Evolutionary conservation across 1,140 invertebrate species (phyloP).

Genomic region (Papilio polyxenes): DNA sequence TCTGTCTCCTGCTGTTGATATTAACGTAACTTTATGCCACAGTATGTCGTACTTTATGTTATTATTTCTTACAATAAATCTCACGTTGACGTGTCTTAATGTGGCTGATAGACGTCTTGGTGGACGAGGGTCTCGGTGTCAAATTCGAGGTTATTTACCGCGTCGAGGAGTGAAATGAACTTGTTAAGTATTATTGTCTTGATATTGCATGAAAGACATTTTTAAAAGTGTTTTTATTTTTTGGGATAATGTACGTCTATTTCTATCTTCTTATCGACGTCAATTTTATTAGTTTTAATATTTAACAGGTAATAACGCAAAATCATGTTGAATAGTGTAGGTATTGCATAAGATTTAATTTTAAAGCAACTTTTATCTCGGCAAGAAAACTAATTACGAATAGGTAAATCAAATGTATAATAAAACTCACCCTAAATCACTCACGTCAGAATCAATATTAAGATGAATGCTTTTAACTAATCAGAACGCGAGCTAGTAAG

Average conservation of each 20-base stretch:
- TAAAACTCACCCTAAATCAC: constrained; percentile 10
- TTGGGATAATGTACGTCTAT: too few species aligned
- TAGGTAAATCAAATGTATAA: not conserved
- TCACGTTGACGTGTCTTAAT: constrained; percentile 11
- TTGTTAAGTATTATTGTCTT: not conserved
- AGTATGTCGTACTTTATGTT: constrained; percentile 16
- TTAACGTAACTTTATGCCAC: constrained; percentile 20
- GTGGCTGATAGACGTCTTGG: not conserved
- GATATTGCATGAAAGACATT: not conserved
- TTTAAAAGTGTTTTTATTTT: too few species aligned
- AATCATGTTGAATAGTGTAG: not conserved
- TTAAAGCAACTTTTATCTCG: not conserved
- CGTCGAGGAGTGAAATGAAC: not conserved
- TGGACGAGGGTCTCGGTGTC: constrained; percentile 16
- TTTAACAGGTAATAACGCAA: not conserved
- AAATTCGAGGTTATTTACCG: constrained; percentile 19
- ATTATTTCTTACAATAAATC: constrained; percentile 28
- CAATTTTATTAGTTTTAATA: too few species aligned
- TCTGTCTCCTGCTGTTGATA: constrained; percentile 7
- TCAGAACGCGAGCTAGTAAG: not conserved
- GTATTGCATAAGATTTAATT: not conserved
- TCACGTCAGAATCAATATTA: constrained; percentile 1
- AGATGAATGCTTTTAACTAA: constrained; percentile 22
- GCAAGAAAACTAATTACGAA: not conserved
- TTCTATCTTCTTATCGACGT: too few species aligned